Evolutionary conservation across 2,888 invertebrate species (phyloP).

Genomic region (Autographa gamma): DNA sequence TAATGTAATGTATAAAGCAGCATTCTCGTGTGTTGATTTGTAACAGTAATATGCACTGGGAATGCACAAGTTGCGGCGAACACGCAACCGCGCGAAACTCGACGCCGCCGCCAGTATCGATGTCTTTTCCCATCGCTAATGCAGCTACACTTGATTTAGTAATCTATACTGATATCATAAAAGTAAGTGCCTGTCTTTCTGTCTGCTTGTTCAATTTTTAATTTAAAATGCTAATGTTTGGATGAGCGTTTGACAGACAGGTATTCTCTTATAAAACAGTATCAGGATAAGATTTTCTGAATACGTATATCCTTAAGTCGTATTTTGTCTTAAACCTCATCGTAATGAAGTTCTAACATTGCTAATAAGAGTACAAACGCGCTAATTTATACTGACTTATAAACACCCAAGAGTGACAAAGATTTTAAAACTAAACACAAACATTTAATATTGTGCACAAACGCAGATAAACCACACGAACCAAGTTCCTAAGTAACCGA

Average conservation of each 20-base stretch:
- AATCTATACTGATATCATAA: slow-evolving; percentile 55
- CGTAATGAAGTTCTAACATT: not conserved
- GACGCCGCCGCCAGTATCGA: slow-evolving; percentile 74
- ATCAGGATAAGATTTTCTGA: too few relatives aligned
- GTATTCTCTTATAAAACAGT: too few relatives aligned
- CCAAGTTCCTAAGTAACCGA: slow-evolving; percentile 55
- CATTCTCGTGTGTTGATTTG: slow-evolving; percentile 77
- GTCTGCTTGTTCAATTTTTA: slow-evolving; percentile 18
- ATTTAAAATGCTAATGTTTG: slow-evolving; percentile 4
- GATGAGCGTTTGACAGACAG: too few relatives aligned
- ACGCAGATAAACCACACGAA: slow-evolving; percentile 48
- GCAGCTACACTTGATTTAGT: slow-evolving; percentile 59
- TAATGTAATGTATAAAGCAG: slow-evolving; percentile 45
- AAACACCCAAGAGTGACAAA: slow-evolving; percentile 24
- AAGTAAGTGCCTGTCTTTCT: slow-evolving; percentile 38
- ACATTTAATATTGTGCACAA: slow-evolving; percentile 55
- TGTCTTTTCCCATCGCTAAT: slow-evolving; percentile 78
- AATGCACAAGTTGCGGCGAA: slow-evolving; percentile 76
- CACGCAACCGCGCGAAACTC: slow-evolving; percentile 76
- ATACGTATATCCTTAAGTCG: too few relatives aligned
- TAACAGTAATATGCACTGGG: slow-evolving; percentile 70
- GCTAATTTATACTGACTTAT: slow-evolving; percentile 22
- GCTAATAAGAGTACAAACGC: slow-evolving; percentile 15
- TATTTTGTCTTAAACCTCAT: not conserved
- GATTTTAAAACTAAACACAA: slow-evolving; percentile 47